phyloP scores from a whole-genome alignment of 2,888 invertebrate genomes.

The Drosophila pseudotakahashii region DNA sequence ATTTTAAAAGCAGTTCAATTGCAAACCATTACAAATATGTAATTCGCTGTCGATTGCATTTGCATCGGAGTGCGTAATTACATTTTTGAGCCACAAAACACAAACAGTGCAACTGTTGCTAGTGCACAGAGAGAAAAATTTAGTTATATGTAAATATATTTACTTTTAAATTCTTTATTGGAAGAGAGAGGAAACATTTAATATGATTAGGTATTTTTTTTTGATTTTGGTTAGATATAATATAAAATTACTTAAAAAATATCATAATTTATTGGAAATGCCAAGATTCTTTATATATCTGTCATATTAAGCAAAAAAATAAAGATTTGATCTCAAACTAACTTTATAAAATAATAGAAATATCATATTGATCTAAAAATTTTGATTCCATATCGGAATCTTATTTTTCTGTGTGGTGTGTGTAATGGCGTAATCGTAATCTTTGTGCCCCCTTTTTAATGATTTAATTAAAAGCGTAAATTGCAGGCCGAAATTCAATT shows the following conservation, averaged over 20 bases:
- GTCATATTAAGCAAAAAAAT: too few species aligned
- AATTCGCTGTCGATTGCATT: conserved; percentile 67
- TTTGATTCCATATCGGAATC: not conserved
- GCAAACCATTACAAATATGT: conserved; percentile 66
- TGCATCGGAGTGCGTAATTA: conserved; percentile 60
- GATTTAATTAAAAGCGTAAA: conserved; percentile 77
- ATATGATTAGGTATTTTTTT: too few species aligned
- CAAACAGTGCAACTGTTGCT: conserved; percentile 19
- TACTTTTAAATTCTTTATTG: too few species aligned
- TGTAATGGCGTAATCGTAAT: conserved; percentile 65
- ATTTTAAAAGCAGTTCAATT: conserved; percentile 74
- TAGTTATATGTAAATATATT: too few species aligned
- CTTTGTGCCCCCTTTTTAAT: conserved; percentile 76
- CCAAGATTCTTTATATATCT: too few species aligned
- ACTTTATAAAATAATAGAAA: not conserved
- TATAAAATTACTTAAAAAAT: too few species aligned
- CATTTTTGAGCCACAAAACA: conserved; percentile 57
- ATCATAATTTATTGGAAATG: too few species aligned
- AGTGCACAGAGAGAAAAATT: not conserved
- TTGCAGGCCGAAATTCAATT: conserved; percentile 75
- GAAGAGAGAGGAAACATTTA: too few species aligned
- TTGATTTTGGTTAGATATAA: too few species aligned
- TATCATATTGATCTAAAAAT: not conserved
- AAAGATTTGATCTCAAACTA: too few species aligned
- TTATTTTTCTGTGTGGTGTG: conserved; percentile 18